Evolutionary conservation across 2,888 invertebrate genomes (phyloP), one percentile per base, ranked within the genome.

Genomic region (Noctua janthina): DNA sequence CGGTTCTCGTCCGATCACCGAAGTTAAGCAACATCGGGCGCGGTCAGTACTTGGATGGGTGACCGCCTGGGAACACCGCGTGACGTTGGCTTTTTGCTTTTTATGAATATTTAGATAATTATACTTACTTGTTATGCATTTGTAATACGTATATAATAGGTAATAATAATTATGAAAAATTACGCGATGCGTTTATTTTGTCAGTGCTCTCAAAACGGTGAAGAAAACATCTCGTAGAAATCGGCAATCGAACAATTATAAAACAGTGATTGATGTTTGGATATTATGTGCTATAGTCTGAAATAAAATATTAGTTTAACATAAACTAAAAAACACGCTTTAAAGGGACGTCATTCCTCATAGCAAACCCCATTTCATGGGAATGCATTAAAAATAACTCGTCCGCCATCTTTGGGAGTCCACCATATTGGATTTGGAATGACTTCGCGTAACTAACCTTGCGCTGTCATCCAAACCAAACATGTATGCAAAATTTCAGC

Each of bases 41-140:
- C 90, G 92, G 92, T 94, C 93, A 94, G 94, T 94, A 94, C 94
- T 94, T 95, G 93, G 94, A 94, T 94, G 94, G 94, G 94, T 94
- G 94, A 94, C 94, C 93, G 93, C 93, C 91, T 93, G 93, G 93
- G 93, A 93, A 94, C 92, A 93, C 93, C 92, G 87, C 92, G 93
- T 93, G 92, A 90, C 87, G 92, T 93, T 93, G 92, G 91, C 92
- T 90, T 92, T 74, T 79, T 81, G 76, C 10, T 17, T 64, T 77
- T 74, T 20, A n/a, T 29, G 13, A 59, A n/a, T n/a, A 23, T 59
- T 59, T 13, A 5, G n/a, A 59, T 59, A 29, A 43, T 62, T 59
- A 20, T 20, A 54, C 20, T n/a, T n/a, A 59, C 11, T 59, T 59
- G 1, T 59, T n/a, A n/a, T n/a, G 23, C 29, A 29, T 29, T 29